Conservation (phyloP, 2,797 vertebrate genomes). For the Xiphorhynchus erythropygius region DNA sequence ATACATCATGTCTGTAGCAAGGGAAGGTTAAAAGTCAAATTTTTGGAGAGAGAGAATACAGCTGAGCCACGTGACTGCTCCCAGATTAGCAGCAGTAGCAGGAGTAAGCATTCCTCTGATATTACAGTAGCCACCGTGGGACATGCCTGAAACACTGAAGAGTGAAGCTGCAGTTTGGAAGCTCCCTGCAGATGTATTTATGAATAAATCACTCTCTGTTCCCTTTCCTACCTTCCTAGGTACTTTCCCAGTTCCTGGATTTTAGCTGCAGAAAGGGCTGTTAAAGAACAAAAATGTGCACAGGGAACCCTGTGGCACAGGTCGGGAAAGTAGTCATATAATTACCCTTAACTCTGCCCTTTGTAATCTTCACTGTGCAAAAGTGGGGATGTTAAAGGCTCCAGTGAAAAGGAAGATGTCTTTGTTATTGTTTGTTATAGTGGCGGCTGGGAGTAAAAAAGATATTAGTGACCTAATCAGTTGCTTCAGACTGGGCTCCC, state of each 20-base stretch:
- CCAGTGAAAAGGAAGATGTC: not conserved
- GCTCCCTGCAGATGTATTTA: not conserved
- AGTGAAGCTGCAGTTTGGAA: constrained; percentile 9
- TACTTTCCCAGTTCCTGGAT: not conserved
- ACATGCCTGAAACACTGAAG: constrained; percentile 26
- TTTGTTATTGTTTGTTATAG: not conserved
- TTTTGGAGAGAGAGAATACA: constrained; percentile 50
- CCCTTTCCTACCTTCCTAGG: not conserved
- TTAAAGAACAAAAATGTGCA: not conserved
- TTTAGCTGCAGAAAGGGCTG: not conserved
- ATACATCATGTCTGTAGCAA: constrained; percentile 56
- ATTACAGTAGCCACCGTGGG: constrained; percentile 54
- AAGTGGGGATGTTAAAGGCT: not conserved
- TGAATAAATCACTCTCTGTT: not conserved
- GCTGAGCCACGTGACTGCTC: constrained; percentile 22
- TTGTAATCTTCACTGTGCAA: not conserved
- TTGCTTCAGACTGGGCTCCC: not conserved
- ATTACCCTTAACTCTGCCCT: not conserved
- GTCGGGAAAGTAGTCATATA: not conserved
- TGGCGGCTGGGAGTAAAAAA: not conserved
- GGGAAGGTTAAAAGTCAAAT: constrained; percentile 70
- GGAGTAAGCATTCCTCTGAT: constrained; percentile 60
- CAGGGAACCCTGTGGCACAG: not conserved
- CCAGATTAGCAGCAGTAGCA: constrained; percentile 67
- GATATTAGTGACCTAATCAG: not conserved